Conservation (phyloP, 1,140 invertebrate species). For the Campodea augens region DNA sequence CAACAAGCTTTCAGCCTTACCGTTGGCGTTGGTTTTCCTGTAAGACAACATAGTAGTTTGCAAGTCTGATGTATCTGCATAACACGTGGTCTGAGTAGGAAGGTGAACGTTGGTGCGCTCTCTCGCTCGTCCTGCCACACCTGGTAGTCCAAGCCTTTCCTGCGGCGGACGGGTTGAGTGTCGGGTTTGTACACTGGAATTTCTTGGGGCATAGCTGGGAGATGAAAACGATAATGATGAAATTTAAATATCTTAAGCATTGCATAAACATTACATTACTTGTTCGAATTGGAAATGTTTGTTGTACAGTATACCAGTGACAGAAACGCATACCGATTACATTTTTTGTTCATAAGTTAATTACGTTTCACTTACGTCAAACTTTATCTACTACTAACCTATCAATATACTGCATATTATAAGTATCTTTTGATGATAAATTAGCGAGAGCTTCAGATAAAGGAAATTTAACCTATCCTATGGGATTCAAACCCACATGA, state of each 20-base stretch:
- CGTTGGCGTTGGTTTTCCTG: slow-evolving; percentile 80
- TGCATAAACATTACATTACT: slow-evolving; percentile 9
- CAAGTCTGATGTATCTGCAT: slow-evolving; percentile 88
- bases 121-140: slow-evolving; percentile 79
- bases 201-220: slow-evolving; percentile 56
- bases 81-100: slow-evolving; percentile 88
- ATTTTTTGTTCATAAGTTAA: slow-evolving; percentile 1
- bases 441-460: too few species aligned
- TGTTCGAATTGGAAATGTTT: not conserved
- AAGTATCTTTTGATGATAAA: too few species aligned
- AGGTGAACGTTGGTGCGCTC: slow-evolving; percentile 83
- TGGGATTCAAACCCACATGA: too few species aligned
- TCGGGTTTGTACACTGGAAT: slow-evolving; percentile 57
- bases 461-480: too few species aligned
- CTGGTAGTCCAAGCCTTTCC: slow-evolving; percentile 61
- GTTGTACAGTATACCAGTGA: slow-evolving; percentile 1
- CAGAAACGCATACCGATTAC: not conserved
- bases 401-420: too few species aligned
- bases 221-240: too few species aligned
- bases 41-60: slow-evolving; percentile 92
- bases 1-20: too few species aligned
- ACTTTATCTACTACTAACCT: too few species aligned
- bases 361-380: too few species aligned
- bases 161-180: slow-evolving; percentile 43
- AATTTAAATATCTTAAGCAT: too few species aligned